Conservation (phyloP, 1,140 invertebrate species). For the Cotesia vestalis region DNA sequence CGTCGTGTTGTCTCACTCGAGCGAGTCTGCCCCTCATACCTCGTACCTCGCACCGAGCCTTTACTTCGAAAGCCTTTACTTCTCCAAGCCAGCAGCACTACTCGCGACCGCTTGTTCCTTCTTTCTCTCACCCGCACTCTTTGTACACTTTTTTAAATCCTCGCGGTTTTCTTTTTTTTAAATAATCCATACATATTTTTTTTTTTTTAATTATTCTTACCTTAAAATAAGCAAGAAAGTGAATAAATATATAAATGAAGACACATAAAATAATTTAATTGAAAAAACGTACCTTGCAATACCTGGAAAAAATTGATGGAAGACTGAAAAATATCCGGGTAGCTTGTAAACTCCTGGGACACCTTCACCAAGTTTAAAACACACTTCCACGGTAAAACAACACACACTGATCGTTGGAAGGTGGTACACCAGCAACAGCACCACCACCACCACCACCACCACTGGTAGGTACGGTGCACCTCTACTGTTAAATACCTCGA, state of each 20-base stretch:
- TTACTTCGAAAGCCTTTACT: background rate
- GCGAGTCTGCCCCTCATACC: too few species aligned
- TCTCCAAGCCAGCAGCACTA: background rate
- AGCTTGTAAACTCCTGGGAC: background rate
- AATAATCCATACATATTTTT: background rate
- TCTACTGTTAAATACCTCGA: too few species aligned
- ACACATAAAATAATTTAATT: too few species aligned
- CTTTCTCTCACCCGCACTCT: slow-evolving; percentile 27
- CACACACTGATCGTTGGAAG: background rate
- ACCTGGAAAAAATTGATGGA: too few species aligned
- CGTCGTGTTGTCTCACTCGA: slow-evolving; percentile 14
- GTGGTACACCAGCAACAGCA: too few species aligned
- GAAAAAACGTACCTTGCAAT: too few species aligned
- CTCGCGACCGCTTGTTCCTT: slow-evolving; percentile 16
- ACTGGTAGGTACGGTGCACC: too few species aligned
- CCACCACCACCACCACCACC: too few species aligned
- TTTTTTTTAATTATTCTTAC: background rate
- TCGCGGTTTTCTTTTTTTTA: slow-evolving; percentile 13
- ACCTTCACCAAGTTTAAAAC: slow-evolving; percentile 6
- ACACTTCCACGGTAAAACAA: slow-evolving; percentile 3
- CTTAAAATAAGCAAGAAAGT: background rate
- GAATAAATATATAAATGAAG: too few species aligned
- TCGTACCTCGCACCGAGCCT: too few species aligned
- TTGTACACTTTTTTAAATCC: slow-evolving; percentile 31
- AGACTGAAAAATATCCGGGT: too few species aligned